Evolutionary conservation across 2,888 invertebrate genomes (phyloP).

Genomic region (Ornithoptera alexandrae): DNA sequence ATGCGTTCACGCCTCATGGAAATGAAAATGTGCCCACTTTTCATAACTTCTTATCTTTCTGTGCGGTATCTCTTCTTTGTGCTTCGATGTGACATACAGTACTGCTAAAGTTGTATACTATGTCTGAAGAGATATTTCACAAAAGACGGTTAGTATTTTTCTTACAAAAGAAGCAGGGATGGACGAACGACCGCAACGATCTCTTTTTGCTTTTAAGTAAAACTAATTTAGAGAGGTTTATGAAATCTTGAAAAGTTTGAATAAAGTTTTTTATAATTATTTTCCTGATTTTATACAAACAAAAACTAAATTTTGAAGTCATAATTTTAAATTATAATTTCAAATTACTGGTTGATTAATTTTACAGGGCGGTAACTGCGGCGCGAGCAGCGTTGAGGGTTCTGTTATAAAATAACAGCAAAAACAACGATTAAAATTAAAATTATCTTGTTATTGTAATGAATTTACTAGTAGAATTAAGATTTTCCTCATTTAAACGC

Average conservation of each 20-base stretch:
- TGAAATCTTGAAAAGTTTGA: too few relatives aligned
- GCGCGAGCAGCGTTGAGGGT: too few relatives aligned
- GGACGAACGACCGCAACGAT: background rate
- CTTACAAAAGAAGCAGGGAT: background rate
- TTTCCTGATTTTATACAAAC: too few relatives aligned
- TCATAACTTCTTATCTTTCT: conserved; percentile 25
- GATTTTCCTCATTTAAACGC: background rate
- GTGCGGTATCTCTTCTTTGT: conserved; percentile 23
- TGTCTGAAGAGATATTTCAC: background rate
- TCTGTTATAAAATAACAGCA: too few relatives aligned
- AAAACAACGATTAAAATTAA: background rate
- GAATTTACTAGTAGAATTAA: background rate
- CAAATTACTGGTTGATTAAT: too few relatives aligned
- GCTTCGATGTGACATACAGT: conserved; percentile 2
- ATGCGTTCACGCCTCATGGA: conserved; percentile 21
- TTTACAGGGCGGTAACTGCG: too few relatives aligned
- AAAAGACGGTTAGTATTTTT: background rate
- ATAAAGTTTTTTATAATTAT: too few relatives aligned
- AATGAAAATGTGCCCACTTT: conserved; percentile 22
- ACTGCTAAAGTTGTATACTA: background rate
- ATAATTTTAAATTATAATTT: too few relatives aligned
- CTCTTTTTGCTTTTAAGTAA: background rate
- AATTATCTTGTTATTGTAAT: background rate
- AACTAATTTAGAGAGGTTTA: too few relatives aligned
- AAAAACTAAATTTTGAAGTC: too few relatives aligned